Evolutionary conservation across 2,797 vertebrate genomes (phyloP).

Genomic region (Sardinella longiceps): DNA sequence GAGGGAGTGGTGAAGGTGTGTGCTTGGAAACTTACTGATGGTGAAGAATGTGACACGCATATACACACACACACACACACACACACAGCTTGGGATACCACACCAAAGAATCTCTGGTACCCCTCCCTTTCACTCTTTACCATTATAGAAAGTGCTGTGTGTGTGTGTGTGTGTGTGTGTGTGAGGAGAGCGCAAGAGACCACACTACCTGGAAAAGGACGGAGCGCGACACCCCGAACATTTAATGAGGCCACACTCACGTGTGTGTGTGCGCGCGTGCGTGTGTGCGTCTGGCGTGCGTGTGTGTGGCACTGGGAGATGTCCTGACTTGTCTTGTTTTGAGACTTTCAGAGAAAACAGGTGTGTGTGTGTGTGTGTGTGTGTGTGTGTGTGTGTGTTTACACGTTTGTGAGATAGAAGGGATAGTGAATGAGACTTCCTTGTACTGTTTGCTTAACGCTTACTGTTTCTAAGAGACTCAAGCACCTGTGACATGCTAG

Average conservation of each 20-base stretch:
- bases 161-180: background rate
- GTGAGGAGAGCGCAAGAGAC: background rate
- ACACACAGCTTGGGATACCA: background rate
- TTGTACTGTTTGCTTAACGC: background rate
- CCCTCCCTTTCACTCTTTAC: no score
- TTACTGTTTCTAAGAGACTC: background rate
- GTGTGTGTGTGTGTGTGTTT: conserved; percentile 1
- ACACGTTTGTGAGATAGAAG: background rate
- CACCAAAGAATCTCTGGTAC: no score
- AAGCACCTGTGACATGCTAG: background rate
- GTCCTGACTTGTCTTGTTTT: background rate
- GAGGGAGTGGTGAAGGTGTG: background rate
- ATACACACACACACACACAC: background rate
- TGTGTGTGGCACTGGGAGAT: background rate
- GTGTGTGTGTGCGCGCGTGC: no score
- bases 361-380: background rate
- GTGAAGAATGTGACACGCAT: background rate
- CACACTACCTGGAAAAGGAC: no score
- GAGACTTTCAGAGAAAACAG: conserved; percentile 26
- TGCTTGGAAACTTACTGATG: background rate
- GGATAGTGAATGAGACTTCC: background rate
- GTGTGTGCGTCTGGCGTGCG: background rate
- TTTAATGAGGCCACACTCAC: no score
- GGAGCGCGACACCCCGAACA: no score
- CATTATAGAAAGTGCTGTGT: no score